phyloP scores from a whole-genome alignment of 2,888 invertebrate genomes.

The Leptinotarsa tumamoca region DNA sequence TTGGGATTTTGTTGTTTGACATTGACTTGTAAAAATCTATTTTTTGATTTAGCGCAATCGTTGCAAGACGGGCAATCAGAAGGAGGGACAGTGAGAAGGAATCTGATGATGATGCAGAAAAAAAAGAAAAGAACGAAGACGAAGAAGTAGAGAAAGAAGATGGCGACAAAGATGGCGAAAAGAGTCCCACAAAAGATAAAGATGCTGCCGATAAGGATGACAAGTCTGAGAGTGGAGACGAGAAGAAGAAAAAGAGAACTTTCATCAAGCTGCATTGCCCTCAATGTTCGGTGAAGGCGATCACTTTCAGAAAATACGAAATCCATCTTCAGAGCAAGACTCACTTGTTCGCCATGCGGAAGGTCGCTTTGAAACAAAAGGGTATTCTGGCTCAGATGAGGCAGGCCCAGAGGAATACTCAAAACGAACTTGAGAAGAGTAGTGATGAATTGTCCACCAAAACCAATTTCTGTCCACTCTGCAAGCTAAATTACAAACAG shows the following conservation, averaged over 20 bases:
- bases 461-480: slow-evolving; percentile 65
- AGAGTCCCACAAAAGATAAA: slow-evolving; percentile 46
- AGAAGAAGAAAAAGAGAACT: slow-evolving; percentile 60
- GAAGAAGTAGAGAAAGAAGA: slow-evolving; percentile 54
- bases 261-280: slow-evolving; percentile 82
- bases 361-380: slow-evolving; percentile 49
- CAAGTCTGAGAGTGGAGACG: slow-evolving; percentile 46
- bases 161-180: slow-evolving; percentile 49
- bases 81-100: slow-evolving; percentile 45
- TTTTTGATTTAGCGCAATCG: slow-evolving; percentile 52
- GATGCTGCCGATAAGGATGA: slow-evolving; percentile 54
- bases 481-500: slow-evolving; percentile 66
- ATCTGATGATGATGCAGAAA: slow-evolving; percentile 57
- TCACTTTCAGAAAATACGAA: slow-evolving; percentile 81
- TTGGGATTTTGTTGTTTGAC: background rate
- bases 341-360: slow-evolving; percentile 81
- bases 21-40: background rate
- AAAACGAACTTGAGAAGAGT: slow-evolving; percentile 81
- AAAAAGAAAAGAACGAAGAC: slow-evolving; percentile 66
- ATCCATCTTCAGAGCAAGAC: slow-evolving; percentile 78
- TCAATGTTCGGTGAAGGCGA: slow-evolving; percentile 80
- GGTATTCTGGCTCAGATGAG: slow-evolving; percentile 82
- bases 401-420: slow-evolving; percentile 82
- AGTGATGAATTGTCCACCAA: slow-evolving; percentile 69
- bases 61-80: slow-evolving; percentile 48